Evolutionary conservation across 1,140 invertebrate genomes (phyloP), one percentile per base, ranked within the genome.

Genomic region (Apis mellifera): DNA sequence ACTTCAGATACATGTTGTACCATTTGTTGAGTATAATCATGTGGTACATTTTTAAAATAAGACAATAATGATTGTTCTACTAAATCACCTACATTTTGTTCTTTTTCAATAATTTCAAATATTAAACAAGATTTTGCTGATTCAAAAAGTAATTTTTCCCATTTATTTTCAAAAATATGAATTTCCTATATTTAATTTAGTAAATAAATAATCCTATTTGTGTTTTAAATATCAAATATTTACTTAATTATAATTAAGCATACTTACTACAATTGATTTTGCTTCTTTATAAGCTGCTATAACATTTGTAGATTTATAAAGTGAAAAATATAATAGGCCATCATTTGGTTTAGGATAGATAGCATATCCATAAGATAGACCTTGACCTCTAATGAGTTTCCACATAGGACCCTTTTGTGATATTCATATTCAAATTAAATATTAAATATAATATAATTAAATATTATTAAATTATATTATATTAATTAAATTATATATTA

Each of bases 101-200:
- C 97, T 83, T 95, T 93, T 82, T 97, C 96, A 78, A 98, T 97
- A 13, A 98, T 95, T 91, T 98, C 96, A 93, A 97, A 98, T 65
- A 98, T 96, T 4, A 98, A 92, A 17, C 97, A 98, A 89, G 97
- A 97, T 90, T 96, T 97, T 0, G 97, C 97, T 0, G 97, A 97
- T 87, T 97, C 97, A 78, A 98, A 96, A 59, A 98, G 93, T 68
- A 96, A 95, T 48, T 95, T 93, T 66, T 97, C 96, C 95, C 97
- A 97, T 59, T 95, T 93, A 54, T 95, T 94, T 2, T 94, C 95
- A 4, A 92, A 92, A 52, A 98, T 89, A 91, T 96, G 96, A 42
- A 95, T 95, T 82, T 96, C 95, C 97, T 97, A 89, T 66, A 93
- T 92, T 42, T 77, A 15, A 81, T 71, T 78, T 80, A 65, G 17